Base-by-base conservation (phyloP, 2,888 invertebrate species). In the Synergus japonicus region DNA sequence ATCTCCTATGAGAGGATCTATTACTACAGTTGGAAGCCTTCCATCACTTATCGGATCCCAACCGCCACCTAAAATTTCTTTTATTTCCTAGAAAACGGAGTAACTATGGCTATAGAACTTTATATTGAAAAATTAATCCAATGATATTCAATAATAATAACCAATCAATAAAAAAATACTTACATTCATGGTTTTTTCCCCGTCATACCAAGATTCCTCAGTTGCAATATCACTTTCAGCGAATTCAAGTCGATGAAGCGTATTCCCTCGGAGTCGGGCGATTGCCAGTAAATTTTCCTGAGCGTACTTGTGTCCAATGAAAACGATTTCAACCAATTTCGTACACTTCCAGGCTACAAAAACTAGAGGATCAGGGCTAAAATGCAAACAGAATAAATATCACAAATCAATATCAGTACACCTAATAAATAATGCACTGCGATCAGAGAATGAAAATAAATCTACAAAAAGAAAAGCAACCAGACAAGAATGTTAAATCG, bases 301-400 rank as follows among this genome's bases (percentile, higher is more conserved):
- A 83, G 92, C 93, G 88, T 95, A 94, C 85, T 94, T 94, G 88
- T 95, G 95, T 58, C 95, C 94, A 81, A 92, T 88, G 79, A 90
- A 90, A 65, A 95, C 94, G 77, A 96, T 91, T 87, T 95, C 94
- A 82, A 93, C 92, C 41, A 96, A 92, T 77, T 93, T 93, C 44
- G 92, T 92, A 89, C 95, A 95, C 83, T 94, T 93, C 95, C 95
- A 96, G 9, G 95, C 94, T 83, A 95, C 92, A 92, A 96, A 93
- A 58, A 96, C 94, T 82, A 95, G 92, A 1, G 95, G 95, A 90
- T 96, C 95, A 65, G 93, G 93, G 84, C 93, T 88, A 83, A 37
- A 83, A 84, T 76, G 46, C 44, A 80, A 67, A 69, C 41, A 37
- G 44, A 54, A 46, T 41, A 7, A 63, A 12, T 43, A 67, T 76